A percentile compares a stretch with the other conserved stretches of the same genome.
phyloP scores from a whole-genome alignment of 2,113 vertebrate genomes.

The Glaucidium brasilianum region DNA sequence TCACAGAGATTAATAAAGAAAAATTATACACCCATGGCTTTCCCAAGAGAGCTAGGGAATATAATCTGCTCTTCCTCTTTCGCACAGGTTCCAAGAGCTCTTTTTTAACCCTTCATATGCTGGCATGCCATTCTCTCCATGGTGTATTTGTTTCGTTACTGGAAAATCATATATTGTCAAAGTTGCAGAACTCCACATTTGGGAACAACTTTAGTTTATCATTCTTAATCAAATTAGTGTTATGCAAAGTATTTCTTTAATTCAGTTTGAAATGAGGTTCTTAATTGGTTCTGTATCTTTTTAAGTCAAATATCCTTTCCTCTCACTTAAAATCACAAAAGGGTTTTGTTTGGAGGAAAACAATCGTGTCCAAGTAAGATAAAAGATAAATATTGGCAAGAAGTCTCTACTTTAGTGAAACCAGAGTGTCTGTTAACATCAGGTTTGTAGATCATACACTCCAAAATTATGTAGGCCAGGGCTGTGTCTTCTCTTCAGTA shows the following conservation, averaged over 20 bases:
- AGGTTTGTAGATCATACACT: not conserved
- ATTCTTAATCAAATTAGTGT: not conserved
- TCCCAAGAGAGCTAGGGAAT: not conserved
- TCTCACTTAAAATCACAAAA: slow-evolving; percentile 21
- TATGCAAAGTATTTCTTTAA: not conserved
- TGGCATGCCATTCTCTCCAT: not conserved
- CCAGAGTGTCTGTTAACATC: not conserved
- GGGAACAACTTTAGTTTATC: not conserved
- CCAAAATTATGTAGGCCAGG: not conserved
- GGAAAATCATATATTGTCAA: not conserved
- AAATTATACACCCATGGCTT: not conserved
- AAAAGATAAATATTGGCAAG: not conserved
- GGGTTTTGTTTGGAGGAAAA: not conserved
- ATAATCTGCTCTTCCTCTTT: slow-evolving; percentile 55
- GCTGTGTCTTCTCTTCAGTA: not conserved
- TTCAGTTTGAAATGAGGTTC: slow-evolving; percentile 6
- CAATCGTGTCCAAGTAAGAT: not conserved
- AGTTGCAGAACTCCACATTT: not conserved
- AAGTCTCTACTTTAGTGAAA: not conserved
- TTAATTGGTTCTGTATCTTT: not conserved
- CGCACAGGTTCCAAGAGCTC: not conserved
- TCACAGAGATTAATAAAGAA: slow-evolving; percentile 9
- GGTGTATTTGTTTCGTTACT: not conserved
- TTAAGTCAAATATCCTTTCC: not conserved
- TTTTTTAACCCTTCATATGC: slow-evolving; percentile 40